Percentiles rank a stretch among this genome's conserved stretches.
These are phyloP conservation scores for Drosophila ustulata DNA, from an alignment of 2,888 invertebrate species.

Conservation along the genomic window DNA sequence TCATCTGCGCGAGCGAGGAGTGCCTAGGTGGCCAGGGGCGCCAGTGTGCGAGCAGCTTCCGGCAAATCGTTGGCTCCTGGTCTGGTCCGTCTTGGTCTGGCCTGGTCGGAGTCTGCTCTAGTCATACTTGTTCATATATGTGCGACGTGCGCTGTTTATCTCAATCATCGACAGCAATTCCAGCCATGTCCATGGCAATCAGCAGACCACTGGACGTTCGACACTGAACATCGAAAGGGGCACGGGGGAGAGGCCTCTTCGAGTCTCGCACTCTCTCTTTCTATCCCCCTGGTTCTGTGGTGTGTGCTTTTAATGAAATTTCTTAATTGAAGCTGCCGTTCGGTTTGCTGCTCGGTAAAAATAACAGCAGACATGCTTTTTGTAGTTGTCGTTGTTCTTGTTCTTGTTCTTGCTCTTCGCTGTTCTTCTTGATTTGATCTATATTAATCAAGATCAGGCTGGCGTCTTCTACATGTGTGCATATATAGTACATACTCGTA, in stretches of 20 bases:
- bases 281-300: slow-evolving; percentile 17
- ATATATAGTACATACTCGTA: background rate
- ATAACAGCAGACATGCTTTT: slow-evolving; percentile 53
- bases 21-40: slow-evolving; percentile 33
- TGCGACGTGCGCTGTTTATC: slow-evolving; percentile 67
- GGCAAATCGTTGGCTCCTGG: slow-evolving; percentile 59
- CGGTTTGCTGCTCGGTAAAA: slow-evolving; percentile 44
- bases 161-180: slow-evolving; percentile 72
- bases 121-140: slow-evolving; percentile 14
- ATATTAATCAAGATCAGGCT: slow-evolving; percentile 77
- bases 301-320: slow-evolving; percentile 70
- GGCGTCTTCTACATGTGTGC: slow-evolving; percentile 39
- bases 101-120: slow-evolving; percentile 2
- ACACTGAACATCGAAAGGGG: slow-evolving; percentile 19
- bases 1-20: slow-evolving; percentile 12
- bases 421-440: slow-evolving; percentile 70
- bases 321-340: slow-evolving; percentile 77
- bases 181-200: slow-evolving; percentile 68
- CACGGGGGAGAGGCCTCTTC: background rate
- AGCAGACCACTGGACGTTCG: slow-evolving; percentile 35
- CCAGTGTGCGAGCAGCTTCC: slow-evolving; percentile 66
- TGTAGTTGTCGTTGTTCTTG: slow-evolving; percentile 24
- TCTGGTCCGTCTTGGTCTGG: slow-evolving; percentile 11
- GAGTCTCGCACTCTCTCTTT: slow-evolving; percentile 32
- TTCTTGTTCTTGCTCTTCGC: slow-evolving; percentile 29